Evolutionary conservation across 2,888 invertebrate genomes (phyloP), one percentile per base, ranked within the genome.

Genomic region (Cataglyphis rosenhaueri): DNA sequence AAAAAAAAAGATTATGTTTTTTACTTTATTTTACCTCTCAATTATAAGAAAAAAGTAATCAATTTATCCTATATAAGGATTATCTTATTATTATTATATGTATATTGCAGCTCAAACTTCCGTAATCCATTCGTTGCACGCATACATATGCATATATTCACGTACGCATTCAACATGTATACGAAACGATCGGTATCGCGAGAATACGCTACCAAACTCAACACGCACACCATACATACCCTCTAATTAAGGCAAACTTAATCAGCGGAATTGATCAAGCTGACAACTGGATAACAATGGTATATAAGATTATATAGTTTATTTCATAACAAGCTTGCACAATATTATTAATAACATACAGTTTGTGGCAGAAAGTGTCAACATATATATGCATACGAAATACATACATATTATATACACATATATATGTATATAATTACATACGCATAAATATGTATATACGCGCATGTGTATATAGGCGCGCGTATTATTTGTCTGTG

Each of bases 301-400:
- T n/a, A 44, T 70, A 32, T 25, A 78, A 78, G 57, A 57, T 78
- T 65, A 76, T 55, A 65, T 41, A 15, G 79, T 90, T 85, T 89
- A 90, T 91, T 91, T 89, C 35, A 86, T 91, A 92, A 92, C 92
- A 91, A 91, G 89, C 89, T 91, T 90, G 88, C 88, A 92, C 90
- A 90, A 85, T 44, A 44, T 90, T 87, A 86, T 71, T 86, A 86
- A 81, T 90, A 90, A 89, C 87, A 88, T 89, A 82, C 59, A 79
- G 89, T 81, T 57, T 8, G 62, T 52, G 48, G 2, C 1, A 25
- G 32, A 82, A 89, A 85, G 81, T 87, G 83, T 84, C 81, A 83
- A 83, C 70, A 79, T 75, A 62, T 78, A 82, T 81, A 71, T 73
- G 75, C 57, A 71, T 64, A 44, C 75, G 62, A 41, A 18, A 48